Evolutionary conservation across 2,113 vertebrate species (phyloP), one percentile per base, ranked within the genome.

Genomic region (Meles meles): DNA sequence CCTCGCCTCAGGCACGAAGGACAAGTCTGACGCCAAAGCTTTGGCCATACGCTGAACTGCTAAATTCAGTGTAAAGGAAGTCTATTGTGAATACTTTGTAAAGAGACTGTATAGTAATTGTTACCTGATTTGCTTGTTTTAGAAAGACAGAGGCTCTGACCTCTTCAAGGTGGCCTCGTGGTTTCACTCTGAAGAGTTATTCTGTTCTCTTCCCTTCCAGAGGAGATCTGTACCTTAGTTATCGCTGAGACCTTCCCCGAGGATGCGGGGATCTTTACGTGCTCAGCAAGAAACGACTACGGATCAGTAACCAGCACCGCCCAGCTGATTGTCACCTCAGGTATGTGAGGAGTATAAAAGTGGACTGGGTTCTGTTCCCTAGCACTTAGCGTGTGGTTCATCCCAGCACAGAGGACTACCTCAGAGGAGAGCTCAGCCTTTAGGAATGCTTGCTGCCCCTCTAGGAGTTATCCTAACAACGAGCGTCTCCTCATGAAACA

Each of bases 191-290:
- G 49, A 74, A 44, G 61, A 4, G 59, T 92, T 39, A 7, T 82
- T 96, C 67, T 39, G 57, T 80, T 96, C 65, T 98, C 0, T 97
- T 97, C 97, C 23, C 96, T 98, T 99, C 49, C 94, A 99, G 99
- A 99, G 98, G 99, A 99, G 99, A 99, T 99, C 98, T 99, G 99
- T 96, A 99, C 99, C 12, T 98, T 99, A 39, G 99, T 99, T 93
- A 99, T 99, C 15, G 99, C 99, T 0, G 99, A 99, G 98, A 99
- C 99, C 14, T 99, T 99, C 96, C 99, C 99, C 52, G 99, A 99
- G 98, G 99, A 99, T 25, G 99, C 99, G 7, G 99, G 99, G 55
- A 97, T 98, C 93, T 99, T 99, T 97, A 99, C 98, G 10, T 99
- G 99, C 98, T 99, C 98, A 0, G 99, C 99, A 27, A 99, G 98